These are phyloP conservation scores for Oryzias melastigma DNA, from an alignment of 2,113 vertebrate species.

Conservation along the genomic window DNA sequence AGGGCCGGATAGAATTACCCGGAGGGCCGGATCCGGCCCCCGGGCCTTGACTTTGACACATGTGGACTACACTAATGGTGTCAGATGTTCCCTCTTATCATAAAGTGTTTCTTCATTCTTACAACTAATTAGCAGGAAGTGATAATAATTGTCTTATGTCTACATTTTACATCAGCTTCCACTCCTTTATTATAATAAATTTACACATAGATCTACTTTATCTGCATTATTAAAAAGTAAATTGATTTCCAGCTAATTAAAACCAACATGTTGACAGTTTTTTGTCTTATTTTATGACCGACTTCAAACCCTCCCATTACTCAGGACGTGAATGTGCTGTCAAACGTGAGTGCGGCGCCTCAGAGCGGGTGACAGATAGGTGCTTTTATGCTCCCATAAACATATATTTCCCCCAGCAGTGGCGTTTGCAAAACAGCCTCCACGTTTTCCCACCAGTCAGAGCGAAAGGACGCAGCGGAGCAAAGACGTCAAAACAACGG, in stretches of 20 bases:
- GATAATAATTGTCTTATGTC: constrained; percentile 16
- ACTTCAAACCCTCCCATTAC: constrained; percentile 11
- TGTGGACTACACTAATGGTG: no score
- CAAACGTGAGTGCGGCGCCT: constrained; percentile 30
- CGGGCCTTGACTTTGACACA: no score
- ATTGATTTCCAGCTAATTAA: constrained; percentile 34
- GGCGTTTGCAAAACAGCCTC: constrained; percentile 27
- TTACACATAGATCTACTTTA: constrained; percentile 12
- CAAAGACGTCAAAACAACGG: constrained; percentile 47
- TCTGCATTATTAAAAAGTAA: constrained; percentile 40
- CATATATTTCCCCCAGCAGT: constrained; percentile 41
- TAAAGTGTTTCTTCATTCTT: no score
- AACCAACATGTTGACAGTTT: constrained; percentile 26
- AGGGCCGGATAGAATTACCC: no score
- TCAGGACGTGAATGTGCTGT: constrained; percentile 12
- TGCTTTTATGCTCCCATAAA: constrained; percentile 41
- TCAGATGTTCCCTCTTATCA: no score
- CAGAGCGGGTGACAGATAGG: constrained; percentile 37
- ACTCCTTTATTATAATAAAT: constrained; percentile 25
- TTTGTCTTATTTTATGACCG: no score
- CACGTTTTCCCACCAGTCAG: constrained; percentile 50
- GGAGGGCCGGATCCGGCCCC: no score
- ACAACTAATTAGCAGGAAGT: background rate
- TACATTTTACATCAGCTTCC: constrained; percentile 23
- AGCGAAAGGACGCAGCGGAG: constrained; percentile 31